phyloP scores from a whole-genome alignment of 2,888 invertebrate genomes.

The Polylopha cassiicola region DNA sequence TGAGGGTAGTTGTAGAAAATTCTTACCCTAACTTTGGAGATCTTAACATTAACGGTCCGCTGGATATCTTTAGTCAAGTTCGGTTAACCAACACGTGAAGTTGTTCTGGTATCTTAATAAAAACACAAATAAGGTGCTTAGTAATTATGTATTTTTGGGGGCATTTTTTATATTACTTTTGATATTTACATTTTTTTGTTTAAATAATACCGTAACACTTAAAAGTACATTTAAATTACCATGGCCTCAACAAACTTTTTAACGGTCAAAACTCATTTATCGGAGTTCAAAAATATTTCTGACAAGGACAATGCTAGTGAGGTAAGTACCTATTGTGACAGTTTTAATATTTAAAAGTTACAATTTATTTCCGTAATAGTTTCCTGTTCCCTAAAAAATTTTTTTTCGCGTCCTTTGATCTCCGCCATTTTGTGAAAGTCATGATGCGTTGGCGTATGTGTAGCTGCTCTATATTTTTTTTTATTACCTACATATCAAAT shows the following conservation, averaged over 20 bases:
- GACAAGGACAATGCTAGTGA: conserved; percentile 71
- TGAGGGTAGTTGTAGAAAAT: conserved; percentile 6
- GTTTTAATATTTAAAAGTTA: conserved; percentile 8
- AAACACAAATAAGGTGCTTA: conserved; percentile 33
- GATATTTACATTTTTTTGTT: conserved; percentile 6
- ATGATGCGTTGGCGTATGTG: not conserved
- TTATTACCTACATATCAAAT: too few species aligned
- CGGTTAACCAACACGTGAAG: conserved; percentile 45
- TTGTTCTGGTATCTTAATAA: conserved; percentile 40
- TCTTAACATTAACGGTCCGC: conserved; percentile 6
- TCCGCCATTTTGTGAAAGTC: conserved; percentile 33
- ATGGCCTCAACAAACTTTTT: conserved; percentile 31
- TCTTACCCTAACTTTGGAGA: conserved; percentile 35
- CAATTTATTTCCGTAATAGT: not conserved
- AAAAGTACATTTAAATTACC: conserved; percentile 4
- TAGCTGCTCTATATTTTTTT: too few species aligned
- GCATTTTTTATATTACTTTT: not conserved
- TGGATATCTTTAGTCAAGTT: conserved; percentile 38
- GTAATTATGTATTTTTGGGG: conserved; percentile 10
- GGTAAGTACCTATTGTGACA: conserved; percentile 44
- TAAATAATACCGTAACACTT: conserved; percentile 5
- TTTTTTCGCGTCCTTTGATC: not conserved
- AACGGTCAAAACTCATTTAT: conserved; percentile 64
- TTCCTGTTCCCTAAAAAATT: not conserved
- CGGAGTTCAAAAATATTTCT: conserved; percentile 65